Conservation (phyloP, 2,888 invertebrate genomes). For the Asteroscopus sphinx region DNA sequence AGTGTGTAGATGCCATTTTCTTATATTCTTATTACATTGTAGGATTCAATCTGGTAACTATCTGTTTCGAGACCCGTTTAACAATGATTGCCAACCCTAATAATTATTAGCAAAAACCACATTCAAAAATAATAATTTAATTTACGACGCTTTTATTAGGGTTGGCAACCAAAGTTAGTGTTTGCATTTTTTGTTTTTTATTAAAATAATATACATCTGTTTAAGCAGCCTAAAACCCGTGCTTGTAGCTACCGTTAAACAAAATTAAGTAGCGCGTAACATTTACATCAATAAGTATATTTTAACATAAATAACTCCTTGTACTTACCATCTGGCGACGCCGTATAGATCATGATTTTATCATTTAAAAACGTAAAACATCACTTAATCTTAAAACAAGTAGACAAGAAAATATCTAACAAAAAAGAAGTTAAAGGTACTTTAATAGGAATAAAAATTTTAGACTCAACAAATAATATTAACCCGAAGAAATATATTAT, state of each 20-base stretch:
- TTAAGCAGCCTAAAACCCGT: conserved; percentile 81
- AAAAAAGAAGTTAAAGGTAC: conserved; percentile 82
- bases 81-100: conserved; percentile 71
- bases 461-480: conserved; percentile 79
- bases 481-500: conserved; percentile 68
- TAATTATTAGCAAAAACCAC: conserved; percentile 41
- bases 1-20: conserved; percentile 67
- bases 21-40: conserved; percentile 69
- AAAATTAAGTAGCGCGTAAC: conserved; percentile 76
- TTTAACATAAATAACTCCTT: conserved; percentile 78
- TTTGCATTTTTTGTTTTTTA: conserved; percentile 50
- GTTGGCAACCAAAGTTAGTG: conserved; percentile 66
- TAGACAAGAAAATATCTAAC: conserved; percentile 76
- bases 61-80: conserved; percentile 86
- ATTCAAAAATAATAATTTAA: conserved; percentile 50
- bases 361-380: conserved; percentile 71
- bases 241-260: conserved; percentile 73
- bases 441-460: conserved; percentile 87
- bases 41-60: conserved; percentile 87
- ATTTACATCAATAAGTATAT: conserved; percentile 67
- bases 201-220: conserved; percentile 66
- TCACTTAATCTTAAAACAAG: conserved; percentile 72
- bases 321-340: conserved; percentile 71
- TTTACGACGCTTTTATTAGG: conserved; percentile 52
- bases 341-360: conserved; percentile 76